Base-by-base conservation (phyloP, 2,888 invertebrate species). In the Eupithecia inturbata region DNA sequence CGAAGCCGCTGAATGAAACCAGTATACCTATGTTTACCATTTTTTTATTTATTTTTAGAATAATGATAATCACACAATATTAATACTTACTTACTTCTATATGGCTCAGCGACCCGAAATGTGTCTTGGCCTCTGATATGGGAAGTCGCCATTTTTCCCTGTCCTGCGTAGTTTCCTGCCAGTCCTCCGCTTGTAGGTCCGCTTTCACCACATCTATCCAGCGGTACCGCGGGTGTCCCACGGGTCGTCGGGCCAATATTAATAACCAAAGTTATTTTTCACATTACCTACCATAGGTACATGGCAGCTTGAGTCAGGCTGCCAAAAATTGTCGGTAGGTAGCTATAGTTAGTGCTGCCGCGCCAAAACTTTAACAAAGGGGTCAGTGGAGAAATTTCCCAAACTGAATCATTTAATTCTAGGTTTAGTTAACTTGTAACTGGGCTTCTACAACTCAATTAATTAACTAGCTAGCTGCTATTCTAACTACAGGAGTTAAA, bases 341-440 rank as follows among this genome's bases (percentile, higher is more conserved):
- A 12, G 10, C 36, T 9, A 53, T 53, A 10, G 49, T 64, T 9
- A 36, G 36, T 66, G 6, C 66, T 64, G 26, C 49, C 45, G 2
- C 6, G 36, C 64, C 41, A 41, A 72, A 75, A 70, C 75, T 72
- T 68, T 16, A 70, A 70, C 75, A 72, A 75, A 67, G 69, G 71
- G 31, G 7, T 41, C 36, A 39, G 39, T 22, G 39, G 66, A 22
- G 60, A 19, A 69, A 67, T 26, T 70, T 36, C 68, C 33, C 1
- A 69, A 75, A 70, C 63, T 63, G 36, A 76, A 68, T 73, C 62
- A 73, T 62, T 66, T 66, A 68, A 73, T 71, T 75, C 36, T 28
- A 62, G 73, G 68, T 68, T 70, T 67, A 67, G 62, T 64, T 73
- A 73, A 71, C 68, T 70, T 70, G 7, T 72, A 71, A 75, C 67